These are phyloP conservation scores for Periophthalmus magnuspinnatus DNA, from an alignment of 2,797 vertebrate genomes.

Conservation along the genomic window DNA sequence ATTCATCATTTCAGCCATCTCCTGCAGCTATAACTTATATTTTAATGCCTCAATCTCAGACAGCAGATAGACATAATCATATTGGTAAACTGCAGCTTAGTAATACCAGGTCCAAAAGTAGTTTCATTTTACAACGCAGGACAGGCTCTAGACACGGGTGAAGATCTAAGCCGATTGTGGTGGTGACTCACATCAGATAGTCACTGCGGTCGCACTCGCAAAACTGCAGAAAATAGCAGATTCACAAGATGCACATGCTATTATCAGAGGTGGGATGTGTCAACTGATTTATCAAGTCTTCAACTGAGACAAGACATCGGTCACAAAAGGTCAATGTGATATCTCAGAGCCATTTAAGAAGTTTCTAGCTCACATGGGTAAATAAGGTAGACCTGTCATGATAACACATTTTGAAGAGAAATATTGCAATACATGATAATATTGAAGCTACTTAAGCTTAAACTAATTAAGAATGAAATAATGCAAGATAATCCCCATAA, in stretches of 20 bases:
- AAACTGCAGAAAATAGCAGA: slow-evolving; percentile 37
- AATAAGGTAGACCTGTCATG: no score
- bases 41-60: not conserved
- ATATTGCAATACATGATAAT: no score
- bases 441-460: no score
- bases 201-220: slow-evolving; percentile 51
- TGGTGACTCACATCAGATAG: slow-evolving; percentile 56
- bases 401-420: no score
- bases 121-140: slow-evolving; percentile 31
- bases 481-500: no score
- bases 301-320: slow-evolving; percentile 13
- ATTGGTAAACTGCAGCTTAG: not conserved
- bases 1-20: not conserved
- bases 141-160: slow-evolving; percentile 29
- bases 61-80: not conserved
- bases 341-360: not conserved
- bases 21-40: not conserved
- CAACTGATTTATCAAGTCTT: slow-evolving; percentile 55
- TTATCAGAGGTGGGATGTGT: slow-evolving; percentile 43
- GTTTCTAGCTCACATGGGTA: not conserved
- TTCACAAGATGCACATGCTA: slow-evolving; percentile 6
- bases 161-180: slow-evolving; percentile 50
- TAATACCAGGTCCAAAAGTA: slow-evolving; percentile 13
- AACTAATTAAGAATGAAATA: no score
- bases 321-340: not conserved